Evolutionary conservation across 2,888 invertebrate species (phyloP).

Genomic region (Auanema sp.): DNA sequence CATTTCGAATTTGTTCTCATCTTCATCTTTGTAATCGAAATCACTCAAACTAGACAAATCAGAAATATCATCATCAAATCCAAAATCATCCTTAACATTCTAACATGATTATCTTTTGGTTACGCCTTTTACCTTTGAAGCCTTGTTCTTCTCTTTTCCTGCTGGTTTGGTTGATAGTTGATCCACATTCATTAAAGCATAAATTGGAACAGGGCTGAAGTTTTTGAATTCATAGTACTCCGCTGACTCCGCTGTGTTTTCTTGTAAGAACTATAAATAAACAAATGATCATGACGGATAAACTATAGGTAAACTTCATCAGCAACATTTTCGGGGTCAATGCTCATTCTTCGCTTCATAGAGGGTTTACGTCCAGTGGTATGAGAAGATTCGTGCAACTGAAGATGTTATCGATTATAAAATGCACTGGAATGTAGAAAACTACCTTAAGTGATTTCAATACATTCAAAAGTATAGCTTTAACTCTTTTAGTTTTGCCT

Average conservation of each 20-base stretch:
- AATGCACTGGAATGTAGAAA: not conserved
- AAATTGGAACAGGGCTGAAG: conserved; percentile 94
- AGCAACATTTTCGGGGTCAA: too few species aligned
- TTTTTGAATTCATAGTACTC: conserved; percentile 90
- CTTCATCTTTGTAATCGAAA: conserved; percentile 70
- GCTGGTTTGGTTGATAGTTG: conserved; percentile 27
- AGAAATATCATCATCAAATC: too few species aligned
- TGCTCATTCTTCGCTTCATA: too few species aligned
- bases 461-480: conserved; percentile 93
- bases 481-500: conserved; percentile 95
- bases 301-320: too few species aligned
- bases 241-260: conserved; percentile 30
- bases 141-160: too few species aligned
- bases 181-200: conserved; percentile 92
- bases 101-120: conserved; percentile 1
- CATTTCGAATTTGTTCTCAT: conserved; percentile 64
- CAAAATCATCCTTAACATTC: not conserved
- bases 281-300: too few species aligned
- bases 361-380: too few species aligned
- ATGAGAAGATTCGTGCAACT: too few species aligned
- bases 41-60: too few species aligned
- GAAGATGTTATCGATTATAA: not conserved
- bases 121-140: conserved; percentile 4
- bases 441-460: conserved; percentile 74
- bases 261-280: too few species aligned